Evolutionary conservation across 1,140 invertebrate genomes (phyloP).

Genomic region (Philopotamus ludificatus): DNA sequence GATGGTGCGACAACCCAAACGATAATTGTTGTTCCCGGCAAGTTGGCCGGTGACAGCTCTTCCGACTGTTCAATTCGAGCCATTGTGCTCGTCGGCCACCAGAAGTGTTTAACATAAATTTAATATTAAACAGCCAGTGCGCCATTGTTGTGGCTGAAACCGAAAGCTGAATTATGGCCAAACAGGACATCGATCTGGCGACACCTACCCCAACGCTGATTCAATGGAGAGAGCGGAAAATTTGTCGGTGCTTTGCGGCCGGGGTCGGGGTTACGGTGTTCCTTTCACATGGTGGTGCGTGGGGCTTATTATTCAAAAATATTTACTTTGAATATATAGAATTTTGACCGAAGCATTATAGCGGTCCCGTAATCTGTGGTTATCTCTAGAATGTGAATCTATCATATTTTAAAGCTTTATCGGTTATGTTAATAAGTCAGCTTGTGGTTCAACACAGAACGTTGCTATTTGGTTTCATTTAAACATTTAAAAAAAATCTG

Average conservation of each 20-base stretch:
- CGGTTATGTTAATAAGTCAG: too few relatives aligned
- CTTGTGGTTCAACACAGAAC: too few relatives aligned
- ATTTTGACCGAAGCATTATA: background rate
- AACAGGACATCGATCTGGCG: background rate
- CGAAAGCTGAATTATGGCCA: background rate
- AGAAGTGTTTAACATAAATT: constrained; percentile 23
- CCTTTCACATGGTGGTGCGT: too few relatives aligned
- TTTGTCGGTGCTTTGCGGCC: background rate
- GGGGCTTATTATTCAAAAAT: background rate
- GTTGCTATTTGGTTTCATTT: too few relatives aligned
- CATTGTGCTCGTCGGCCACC: background rate
- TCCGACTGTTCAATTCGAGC: constrained; percentile 1
- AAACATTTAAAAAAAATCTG: too few relatives aligned
- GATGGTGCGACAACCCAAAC: background rate
- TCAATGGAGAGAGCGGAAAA: background rate
- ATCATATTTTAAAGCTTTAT: too few relatives aligned
- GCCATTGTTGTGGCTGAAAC: background rate
- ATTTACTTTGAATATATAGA: background rate
- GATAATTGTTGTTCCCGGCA: constrained; percentile 13
- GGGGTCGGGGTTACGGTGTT: background rate
- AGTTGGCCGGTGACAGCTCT: background rate
- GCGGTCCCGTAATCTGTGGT: too few relatives aligned
- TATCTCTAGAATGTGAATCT: too few relatives aligned
- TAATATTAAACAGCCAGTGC: background rate
- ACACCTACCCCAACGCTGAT: too few relatives aligned